phyloP scores from a whole-genome alignment of 2,113 vertebrate genomes.

The Caracal caracal region DNA sequence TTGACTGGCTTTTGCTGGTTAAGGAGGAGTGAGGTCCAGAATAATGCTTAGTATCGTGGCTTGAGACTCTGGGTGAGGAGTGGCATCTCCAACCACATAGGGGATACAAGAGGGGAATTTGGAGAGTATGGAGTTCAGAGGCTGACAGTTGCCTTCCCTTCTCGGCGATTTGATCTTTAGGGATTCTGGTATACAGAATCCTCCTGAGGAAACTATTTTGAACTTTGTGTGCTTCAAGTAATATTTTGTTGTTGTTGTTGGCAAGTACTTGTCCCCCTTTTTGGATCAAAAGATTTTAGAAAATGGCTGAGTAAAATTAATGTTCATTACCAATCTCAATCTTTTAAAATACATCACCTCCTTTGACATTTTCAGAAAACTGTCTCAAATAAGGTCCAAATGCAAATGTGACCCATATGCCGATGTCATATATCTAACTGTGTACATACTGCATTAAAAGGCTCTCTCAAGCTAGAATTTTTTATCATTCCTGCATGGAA shows the following conservation, averaged over 20 bases:
- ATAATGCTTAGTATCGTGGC: neutral
- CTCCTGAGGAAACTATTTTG: neutral
- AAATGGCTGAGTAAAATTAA: constrained; percentile 52
- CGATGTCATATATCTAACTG: constrained; percentile 59
- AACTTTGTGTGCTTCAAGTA: neutral
- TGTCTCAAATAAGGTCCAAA: constrained; percentile 70
- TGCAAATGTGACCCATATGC: constrained; percentile 67
- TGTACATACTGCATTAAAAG: constrained; percentile 63
- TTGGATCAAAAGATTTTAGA: neutral
- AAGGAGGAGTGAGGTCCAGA: accelerated
- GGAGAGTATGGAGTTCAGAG: neutral
- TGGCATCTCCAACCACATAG: accelerated
- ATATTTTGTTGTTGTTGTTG: neutral
- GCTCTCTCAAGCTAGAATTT: constrained; percentile 67
- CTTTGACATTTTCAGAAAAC: constrained; percentile 78
- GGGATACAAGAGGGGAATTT: neutral
- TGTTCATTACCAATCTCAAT: constrained; percentile 64
- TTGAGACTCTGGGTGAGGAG: neutral
- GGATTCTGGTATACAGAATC: neutral
- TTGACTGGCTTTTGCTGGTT: neutral
- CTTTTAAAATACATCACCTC: constrained; percentile 59
- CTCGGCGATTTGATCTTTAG: neutral
- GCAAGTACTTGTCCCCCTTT: neutral
- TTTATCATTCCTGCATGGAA: constrained; percentile 69
- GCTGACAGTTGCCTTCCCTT: neutral